These are phyloP conservation scores for Taeniopygia guttata DNA, from an alignment of 2,797 vertebrate genomes.

Conservation along the genomic window DNA sequence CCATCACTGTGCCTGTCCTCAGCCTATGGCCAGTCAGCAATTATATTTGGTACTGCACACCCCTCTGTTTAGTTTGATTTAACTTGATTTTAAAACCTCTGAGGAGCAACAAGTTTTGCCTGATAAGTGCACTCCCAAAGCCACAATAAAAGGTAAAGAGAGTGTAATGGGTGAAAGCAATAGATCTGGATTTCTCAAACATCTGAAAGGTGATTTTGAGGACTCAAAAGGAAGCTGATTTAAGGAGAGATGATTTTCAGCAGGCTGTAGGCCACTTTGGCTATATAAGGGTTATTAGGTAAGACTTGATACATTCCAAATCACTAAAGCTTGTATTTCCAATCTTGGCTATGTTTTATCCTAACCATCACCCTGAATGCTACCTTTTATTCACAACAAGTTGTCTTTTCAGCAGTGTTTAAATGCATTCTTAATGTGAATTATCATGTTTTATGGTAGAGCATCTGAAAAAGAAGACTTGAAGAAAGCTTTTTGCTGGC, in stretches of 20 bases:
- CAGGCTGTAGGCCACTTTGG: not conserved
- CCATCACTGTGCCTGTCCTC: not conserved
- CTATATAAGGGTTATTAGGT: not conserved
- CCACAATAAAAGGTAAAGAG: not conserved
- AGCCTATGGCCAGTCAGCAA: not conserved
- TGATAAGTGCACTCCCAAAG: not conserved
- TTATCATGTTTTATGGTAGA: slow-evolving; percentile 38
- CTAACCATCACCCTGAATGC: not conserved
- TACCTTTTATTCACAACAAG: slow-evolving; percentile 30
- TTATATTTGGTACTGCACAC: not conserved
- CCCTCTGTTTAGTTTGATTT: not conserved
- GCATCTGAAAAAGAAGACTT: slow-evolving; percentile 15
- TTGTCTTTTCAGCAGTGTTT: slow-evolving; percentile 53
- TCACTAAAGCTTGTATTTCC: not conserved
- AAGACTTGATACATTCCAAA: not conserved
- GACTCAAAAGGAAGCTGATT: not conserved
- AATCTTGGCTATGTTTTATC: not conserved
- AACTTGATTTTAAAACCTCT: not conserved
- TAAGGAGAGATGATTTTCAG: not conserved
- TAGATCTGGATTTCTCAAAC: not conserved
- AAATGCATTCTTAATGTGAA: slow-evolving; percentile 44
- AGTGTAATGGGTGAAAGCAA: not conserved
- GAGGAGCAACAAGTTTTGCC: not conserved
- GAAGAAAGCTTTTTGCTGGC: slow-evolving; percentile 47
- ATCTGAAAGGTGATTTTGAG: not conserved